Base-by-base conservation (phyloP, 2,797 vertebrate species). In the Gorsachius magnificus region DNA sequence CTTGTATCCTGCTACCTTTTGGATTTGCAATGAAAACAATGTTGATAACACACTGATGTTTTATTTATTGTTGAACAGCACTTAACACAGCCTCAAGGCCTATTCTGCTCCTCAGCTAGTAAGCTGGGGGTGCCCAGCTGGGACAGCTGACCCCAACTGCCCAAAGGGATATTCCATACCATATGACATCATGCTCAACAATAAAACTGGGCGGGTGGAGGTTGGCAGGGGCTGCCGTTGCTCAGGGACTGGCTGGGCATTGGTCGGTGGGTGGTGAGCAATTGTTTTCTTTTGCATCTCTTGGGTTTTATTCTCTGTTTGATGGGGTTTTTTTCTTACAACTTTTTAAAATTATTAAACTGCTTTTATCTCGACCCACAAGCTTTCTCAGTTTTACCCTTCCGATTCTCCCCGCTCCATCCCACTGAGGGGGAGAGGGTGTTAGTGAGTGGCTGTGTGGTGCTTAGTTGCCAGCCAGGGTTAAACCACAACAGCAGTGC, bases 191-290 rank as follows among this genome's bases (percentile, higher is more conserved):
- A 2, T 10, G 41, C 43, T 72, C 43, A 64, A 25, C 33, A 72
- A 41, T 33, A 43, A 38, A 71, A 66, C 66, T 13, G 31, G 13
- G 13, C 1, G 3, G 25, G 22, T 0, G 45, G 36, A 88, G 14
- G 28, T 15, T 33, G 17, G 70, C 9, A 41, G 36, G 19, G 64
- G 36, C 54, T 85, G 4, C n/a, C 16, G 6, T 10, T 31, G 33
- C 38, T 60, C 1, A 0, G 48, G 13, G 9, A 28, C 29, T 61
- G 57, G 24, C 57, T 60, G 57, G 22, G 57, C 57, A 60, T 25
- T 11, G 22, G 14, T 58, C 0, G 0, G n/a, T 5, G 26, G 13
- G 15, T 14, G 3, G 6, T 11, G 10, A 83, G 26, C 53, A 61
- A 20, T 16, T 45, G 1, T 65, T 53, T 69, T 45, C 28, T 76